These are phyloP conservation scores for Diarsia brunnea DNA, from an alignment of 2,888 invertebrate genomes.

Conservation along the genomic window DNA sequence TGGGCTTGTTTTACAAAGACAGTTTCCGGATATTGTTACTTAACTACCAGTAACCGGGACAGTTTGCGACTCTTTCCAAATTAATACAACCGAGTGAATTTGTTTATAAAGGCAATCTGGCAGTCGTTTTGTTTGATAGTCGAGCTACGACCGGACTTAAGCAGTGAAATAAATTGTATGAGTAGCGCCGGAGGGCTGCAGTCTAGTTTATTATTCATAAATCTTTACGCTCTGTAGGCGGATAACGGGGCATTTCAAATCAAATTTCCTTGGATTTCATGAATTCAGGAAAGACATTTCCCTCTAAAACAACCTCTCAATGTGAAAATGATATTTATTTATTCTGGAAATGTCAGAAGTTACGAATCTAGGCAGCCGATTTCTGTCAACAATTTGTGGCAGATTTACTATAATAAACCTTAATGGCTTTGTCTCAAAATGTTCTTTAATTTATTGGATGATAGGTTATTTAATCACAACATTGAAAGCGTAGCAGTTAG, in stretches of 20 bases:
- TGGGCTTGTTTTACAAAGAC: conserved; percentile 73
- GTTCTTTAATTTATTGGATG: background rate
- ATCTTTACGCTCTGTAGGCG: conserved; percentile 66
- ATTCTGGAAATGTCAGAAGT: background rate
- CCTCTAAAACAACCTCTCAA: conserved; percentile 23
- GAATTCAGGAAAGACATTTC: conserved; percentile 58
- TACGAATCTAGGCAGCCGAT: background rate
- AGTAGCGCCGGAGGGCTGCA: conserved; percentile 63
- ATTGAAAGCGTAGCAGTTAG: conserved; percentile 28
- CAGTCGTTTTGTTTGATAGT: conserved; percentile 66
- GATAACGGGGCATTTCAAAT: conserved; percentile 63
- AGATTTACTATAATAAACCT: background rate
- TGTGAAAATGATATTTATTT: conserved; percentile 34
- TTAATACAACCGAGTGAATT: conserved; percentile 60
- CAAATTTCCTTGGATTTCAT: conserved; percentile 61
- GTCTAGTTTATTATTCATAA: conserved; percentile 69
- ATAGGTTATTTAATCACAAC: conserved; percentile 35
- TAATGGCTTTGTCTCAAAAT: background rate
- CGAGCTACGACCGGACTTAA: conserved; percentile 61
- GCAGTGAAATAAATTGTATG: conserved; percentile 64
- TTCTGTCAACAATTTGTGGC: background rate
- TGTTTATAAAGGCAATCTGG: conserved; percentile 65
- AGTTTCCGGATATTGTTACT: conserved; percentile 60
- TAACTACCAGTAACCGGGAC: conserved; percentile 54
- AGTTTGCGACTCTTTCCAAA: conserved; percentile 60